These are phyloP conservation scores for Alcedo atthis DNA, from an alignment of 2,797 vertebrate genomes.

Conservation along the genomic window DNA sequence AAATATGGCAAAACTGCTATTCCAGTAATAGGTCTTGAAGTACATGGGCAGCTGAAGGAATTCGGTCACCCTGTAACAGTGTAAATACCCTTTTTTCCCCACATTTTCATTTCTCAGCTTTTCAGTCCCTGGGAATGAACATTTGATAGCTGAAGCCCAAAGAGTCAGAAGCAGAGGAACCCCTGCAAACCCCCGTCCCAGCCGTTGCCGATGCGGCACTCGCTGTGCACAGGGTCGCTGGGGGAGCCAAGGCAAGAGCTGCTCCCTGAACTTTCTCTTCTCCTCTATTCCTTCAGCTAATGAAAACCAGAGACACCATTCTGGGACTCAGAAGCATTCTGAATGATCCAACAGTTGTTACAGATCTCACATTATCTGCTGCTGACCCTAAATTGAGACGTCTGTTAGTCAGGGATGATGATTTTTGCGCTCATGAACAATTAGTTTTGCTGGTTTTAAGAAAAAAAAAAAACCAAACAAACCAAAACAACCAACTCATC, in stretches of 20 bases:
- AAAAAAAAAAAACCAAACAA: constrained; percentile 1
- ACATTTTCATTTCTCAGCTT: constrained; percentile 1
- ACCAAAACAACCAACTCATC: constrained; percentile 7
- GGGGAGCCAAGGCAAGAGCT: neutral
- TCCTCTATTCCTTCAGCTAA: neutral
- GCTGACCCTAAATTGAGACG: constrained; percentile 45
- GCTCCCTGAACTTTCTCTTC: constrained; percentile 37
- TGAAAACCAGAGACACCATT: constrained; percentile 32
- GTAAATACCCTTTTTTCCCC: neutral
- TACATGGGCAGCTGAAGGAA: neutral
- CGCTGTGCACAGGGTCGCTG: accelerated
- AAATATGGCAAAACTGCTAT: constrained; percentile 14
- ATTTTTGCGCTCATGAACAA: constrained; percentile 60
- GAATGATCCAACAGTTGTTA: constrained; percentile 36
- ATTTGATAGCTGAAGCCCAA: neutral
- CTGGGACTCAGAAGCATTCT: neutral
- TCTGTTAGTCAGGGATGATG: constrained; percentile 60
- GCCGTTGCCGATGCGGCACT: accelerated
- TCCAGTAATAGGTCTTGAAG: constrained; percentile 39
- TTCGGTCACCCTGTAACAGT: neutral
- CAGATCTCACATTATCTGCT: constrained; percentile 53
- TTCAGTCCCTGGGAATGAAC: neutral
- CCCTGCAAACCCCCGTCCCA: constrained; percentile 3
- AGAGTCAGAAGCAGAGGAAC: constrained; percentile 17
- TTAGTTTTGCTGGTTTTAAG: constrained; percentile 73